Evolutionary conservation across 2,888 invertebrate genomes (phyloP).

Genomic region (Polia nebulosa): DNA sequence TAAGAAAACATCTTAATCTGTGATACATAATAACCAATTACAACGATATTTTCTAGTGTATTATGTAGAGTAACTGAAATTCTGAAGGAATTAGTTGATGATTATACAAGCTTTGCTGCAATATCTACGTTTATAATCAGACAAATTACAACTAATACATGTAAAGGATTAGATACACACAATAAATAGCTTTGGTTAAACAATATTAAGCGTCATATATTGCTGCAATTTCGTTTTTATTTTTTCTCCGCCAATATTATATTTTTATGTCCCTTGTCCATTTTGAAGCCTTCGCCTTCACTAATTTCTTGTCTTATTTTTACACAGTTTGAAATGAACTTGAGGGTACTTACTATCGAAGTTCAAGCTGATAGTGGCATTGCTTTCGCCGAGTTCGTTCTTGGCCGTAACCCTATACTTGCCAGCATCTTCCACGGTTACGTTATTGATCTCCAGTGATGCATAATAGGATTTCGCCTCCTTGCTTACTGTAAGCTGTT

Average conservation of each 20-base stretch:
- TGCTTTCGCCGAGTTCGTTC: slow-evolving; percentile 99
- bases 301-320: slow-evolving; percentile 22
- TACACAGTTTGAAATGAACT: not conserved
- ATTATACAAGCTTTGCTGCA: slow-evolving; percentile 87
- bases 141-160: slow-evolving; percentile 74
- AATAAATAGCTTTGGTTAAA: slow-evolving; percentile 78
- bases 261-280: not conserved
- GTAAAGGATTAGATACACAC: slow-evolving; percentile 84
- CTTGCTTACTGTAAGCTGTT: slow-evolving; percentile 96
- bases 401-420: slow-evolving; percentile 99
- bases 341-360: slow-evolving; percentile 97
- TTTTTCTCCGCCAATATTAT: slow-evolving; percentile 2
- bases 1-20: slow-evolving; percentile 89
- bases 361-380: slow-evolving; percentile 99
- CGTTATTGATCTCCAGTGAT: slow-evolving; percentile 97
- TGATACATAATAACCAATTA: slow-evolving; percentile 69
- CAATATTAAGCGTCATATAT: slow-evolving; percentile 68
- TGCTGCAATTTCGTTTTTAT: slow-evolving; percentile 25
- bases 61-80: slow-evolving; percentile 83
- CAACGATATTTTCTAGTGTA: slow-evolving; percentile 75
- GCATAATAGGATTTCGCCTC: slow-evolving; percentile 98
- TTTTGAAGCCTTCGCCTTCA: slow-evolving; percentile 12
- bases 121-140: slow-evolving; percentile 83
- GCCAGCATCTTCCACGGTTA: slow-evolving; percentile 99
- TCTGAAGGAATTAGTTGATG: slow-evolving; percentile 86